Evolutionary conservation across 2,888 invertebrate species (phyloP).

Genomic region (Stramonita haemastoma): DNA sequence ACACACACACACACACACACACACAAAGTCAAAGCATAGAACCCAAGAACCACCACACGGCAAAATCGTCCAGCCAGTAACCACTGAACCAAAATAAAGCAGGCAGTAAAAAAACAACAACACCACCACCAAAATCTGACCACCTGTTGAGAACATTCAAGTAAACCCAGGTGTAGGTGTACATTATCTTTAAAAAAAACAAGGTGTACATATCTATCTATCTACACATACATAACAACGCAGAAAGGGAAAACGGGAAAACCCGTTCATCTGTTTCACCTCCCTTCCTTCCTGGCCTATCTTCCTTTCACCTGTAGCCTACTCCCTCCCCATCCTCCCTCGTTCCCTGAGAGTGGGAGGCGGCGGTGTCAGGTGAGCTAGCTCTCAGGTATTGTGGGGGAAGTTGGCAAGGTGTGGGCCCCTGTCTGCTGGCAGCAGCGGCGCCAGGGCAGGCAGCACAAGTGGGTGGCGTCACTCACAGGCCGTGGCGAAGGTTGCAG

Average conservation of each 20-base stretch:
- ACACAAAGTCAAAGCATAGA: no score
- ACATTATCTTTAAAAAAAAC: no score
- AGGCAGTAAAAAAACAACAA: no score
- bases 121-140: no score
- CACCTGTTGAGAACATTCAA: no score
- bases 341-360: not conserved
- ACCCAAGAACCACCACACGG: no score
- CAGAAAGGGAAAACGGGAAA: not conserved
- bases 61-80: no score
- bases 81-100: no score
- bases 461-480: constrained; percentile 30
- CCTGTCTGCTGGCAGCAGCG: constrained; percentile 2
- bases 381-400: not conserved
- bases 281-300: not conserved
- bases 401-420: not conserved
- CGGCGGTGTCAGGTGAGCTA: not conserved
- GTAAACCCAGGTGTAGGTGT: no score
- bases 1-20: no score
- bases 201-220: no score
- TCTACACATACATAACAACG: not conserved
- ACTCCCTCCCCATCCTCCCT: not conserved
- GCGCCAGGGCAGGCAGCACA: not conserved
- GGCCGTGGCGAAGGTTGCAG: constrained; percentile 23
- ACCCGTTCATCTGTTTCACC: not conserved
- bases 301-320: no score